These are phyloP conservation scores for Lycaon pictus DNA, from an alignment of 2,113 vertebrate genomes.

Conservation along the genomic window DNA sequence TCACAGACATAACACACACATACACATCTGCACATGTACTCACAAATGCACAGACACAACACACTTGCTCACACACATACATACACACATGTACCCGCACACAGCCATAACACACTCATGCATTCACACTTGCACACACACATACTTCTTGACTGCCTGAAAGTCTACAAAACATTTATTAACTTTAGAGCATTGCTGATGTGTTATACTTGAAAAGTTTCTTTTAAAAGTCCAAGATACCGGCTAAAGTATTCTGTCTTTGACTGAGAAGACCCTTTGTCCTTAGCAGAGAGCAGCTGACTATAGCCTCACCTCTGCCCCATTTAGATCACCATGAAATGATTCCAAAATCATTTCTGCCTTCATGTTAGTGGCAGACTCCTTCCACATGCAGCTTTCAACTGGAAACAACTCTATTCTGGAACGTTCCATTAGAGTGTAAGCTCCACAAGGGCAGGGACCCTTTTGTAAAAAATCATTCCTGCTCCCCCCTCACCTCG, in stretches of 20 bases:
- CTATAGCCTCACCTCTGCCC: neutral
- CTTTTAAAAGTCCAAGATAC: neutral
- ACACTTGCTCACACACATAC: neutral
- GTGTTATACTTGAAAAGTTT: neutral
- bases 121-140: neutral
- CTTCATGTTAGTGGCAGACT: fast-evolving
- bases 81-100: too few relatives aligned
- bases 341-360: neutral
- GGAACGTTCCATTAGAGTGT: neutral
- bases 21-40: neutral
- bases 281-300: neutral
- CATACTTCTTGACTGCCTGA: neutral
- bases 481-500: neutral
- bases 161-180: neutral
- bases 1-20: too few relatives aligned
- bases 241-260: neutral
- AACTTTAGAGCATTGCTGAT: neutral
- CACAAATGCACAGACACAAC: too few relatives aligned
- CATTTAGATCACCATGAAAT: fast-evolving
- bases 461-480: neutral
- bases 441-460: neutral
- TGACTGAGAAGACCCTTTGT: fast-evolving
- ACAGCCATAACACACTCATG: neutral
- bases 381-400: neutral
- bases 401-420: neutral